These are phyloP conservation scores for Morone saxatilis DNA, from an alignment of 2,113 vertebrate species.

Conservation along the genomic window DNA sequence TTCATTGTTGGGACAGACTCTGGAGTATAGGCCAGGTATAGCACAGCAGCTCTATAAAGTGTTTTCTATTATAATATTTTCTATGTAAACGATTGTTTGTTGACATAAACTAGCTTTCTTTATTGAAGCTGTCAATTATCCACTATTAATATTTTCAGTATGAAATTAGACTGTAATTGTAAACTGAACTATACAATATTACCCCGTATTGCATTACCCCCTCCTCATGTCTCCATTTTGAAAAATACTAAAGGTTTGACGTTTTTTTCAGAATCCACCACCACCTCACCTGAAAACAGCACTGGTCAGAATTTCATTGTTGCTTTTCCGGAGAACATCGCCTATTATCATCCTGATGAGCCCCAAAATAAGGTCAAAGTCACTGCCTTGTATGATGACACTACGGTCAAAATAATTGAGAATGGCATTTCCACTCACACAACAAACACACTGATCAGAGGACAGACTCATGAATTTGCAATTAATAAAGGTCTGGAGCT, in stretches of 20 bases:
- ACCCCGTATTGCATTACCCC: too few species aligned
- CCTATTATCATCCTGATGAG: conserved; percentile 41
- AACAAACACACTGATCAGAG: fast-evolving
- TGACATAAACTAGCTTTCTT: too few species aligned
- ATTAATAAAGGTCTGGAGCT: fast-evolving
- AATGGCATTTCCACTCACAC: too few species aligned
- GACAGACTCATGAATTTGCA: fast-evolving
- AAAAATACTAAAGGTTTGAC: not conserved
- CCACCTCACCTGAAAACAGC: not conserved
- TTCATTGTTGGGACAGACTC: too few species aligned
- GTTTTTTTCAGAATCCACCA: conserved; percentile 25
- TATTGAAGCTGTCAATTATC: too few species aligned
- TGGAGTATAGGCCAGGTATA: too few species aligned
- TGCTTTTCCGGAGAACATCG: conserved; percentile 83
- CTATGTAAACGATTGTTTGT: too few species aligned
- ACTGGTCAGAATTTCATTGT: conserved; percentile 57
- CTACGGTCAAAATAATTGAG: fast-evolving
- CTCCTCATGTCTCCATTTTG: not conserved
- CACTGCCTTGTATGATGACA: not conserved
- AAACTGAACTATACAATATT: too few species aligned
- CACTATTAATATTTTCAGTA: too few species aligned
- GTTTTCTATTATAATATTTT: too few species aligned
- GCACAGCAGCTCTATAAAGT: too few species aligned
- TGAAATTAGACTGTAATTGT: too few species aligned
- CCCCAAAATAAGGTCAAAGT: conserved; percentile 32